phyloP scores from a whole-genome alignment of 1,140 invertebrate species.

The Musca domestica region DNA sequence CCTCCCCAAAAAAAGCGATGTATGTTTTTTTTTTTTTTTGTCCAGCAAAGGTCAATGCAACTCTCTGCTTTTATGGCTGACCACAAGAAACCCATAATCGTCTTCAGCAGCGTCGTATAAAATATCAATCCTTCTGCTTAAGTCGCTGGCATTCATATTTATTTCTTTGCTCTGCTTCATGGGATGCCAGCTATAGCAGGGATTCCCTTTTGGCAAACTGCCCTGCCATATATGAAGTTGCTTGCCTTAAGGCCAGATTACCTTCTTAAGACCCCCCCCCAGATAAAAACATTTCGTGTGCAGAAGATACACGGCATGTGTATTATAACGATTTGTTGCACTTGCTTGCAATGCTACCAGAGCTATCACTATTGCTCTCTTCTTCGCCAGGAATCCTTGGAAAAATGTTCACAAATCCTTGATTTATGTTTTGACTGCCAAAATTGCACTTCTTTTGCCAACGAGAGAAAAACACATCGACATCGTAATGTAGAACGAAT shows the following conservation, averaged over 20 bases:
- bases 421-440: conserved; percentile 16
- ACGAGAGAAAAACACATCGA: too few species aligned
- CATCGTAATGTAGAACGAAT: not conserved
- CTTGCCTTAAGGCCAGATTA: not conserved
- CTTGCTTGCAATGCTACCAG: too few species aligned
- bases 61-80: not conserved
- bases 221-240: not conserved
- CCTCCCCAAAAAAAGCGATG: too few species aligned
- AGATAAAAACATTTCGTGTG: not conserved
- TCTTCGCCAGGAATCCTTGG: not conserved
- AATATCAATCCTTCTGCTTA: not conserved
- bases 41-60: conserved; percentile 16
- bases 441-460: conserved; percentile 6
- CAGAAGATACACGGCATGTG: conserved; percentile 7
- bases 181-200: not conserved
- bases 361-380: not conserved
- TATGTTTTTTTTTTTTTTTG: too few species aligned
- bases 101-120: too few species aligned
- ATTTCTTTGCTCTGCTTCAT: not conserved
- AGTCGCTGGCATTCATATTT: not conserved
- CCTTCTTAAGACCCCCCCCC: not conserved
- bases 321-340: conserved; percentile 15
- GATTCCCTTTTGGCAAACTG: not conserved
- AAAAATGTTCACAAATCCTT: conserved; percentile 5
- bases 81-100: not conserved